Evolutionary conservation across 2,797 vertebrate genomes (phyloP), one percentile per base, ranked within the genome.

Genomic region (Mormyrus proboscirostris): DNA sequence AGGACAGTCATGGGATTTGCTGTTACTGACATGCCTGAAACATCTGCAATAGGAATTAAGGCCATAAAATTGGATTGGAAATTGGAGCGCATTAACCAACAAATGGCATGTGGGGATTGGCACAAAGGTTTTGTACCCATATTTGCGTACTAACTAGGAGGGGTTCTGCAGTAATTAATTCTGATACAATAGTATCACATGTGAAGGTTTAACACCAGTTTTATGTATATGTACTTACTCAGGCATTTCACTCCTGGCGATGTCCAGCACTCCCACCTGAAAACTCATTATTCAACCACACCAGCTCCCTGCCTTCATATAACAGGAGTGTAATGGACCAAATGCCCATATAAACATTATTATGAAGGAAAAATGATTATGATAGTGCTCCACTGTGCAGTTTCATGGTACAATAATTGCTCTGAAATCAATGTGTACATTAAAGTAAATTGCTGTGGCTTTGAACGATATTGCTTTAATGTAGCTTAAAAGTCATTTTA

Each of bases 401-500:
- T 92, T 89, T 89, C 89, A 88, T 22, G 87, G 65, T 0, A 69
- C 88, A 89, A 91, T 90, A 90, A 92, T 89, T 88, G 88, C 41
- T 14, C 90, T 89, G 91, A 91, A 93, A 92, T 92, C 90, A 91
- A 90, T 73, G 89, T 90, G 91, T 90, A 92, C 91, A 93, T 92
- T 93, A 92, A 92, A 93, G 91, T 89, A 89, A 91, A 92, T 92
- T 91, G 88, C 91, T 49, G 88, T 59, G 86, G 59, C 90, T 92
- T 91, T 92, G 91, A 91, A 88, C 88, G 91, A 91, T 92, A 91
- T 92, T 90, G 90, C 90, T 88, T 91, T 92, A 93, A 93, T 92
- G 89, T 91, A 89, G 89, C 90, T 92, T 90, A 91, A 90, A 73
- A 85, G 82, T 85, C 44, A 85, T 85, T 85, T 49, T 51, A 85